Conservation (phyloP, 2,797 vertebrate species). For the Petrocephalus sullivani region DNA sequence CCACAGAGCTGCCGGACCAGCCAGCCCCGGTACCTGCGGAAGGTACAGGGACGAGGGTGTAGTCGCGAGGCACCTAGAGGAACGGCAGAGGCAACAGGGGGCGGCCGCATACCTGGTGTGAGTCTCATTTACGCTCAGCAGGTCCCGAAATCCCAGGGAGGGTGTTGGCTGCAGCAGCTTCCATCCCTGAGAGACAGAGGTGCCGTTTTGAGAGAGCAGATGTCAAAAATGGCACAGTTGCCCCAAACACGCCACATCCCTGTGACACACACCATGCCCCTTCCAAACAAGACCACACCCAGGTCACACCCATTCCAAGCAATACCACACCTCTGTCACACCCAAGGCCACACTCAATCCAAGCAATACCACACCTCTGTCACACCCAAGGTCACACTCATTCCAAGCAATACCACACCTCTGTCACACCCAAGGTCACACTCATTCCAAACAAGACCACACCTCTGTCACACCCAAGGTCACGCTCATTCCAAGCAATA, state of each 20-base stretch:
- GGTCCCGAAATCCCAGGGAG: constrained; percentile 65
- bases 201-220: neutral
- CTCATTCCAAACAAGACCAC: neutral
- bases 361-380: neutral
- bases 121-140: constrained; percentile 68
- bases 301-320: too few relatives aligned
- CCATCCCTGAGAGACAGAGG: constrained; percentile 41
- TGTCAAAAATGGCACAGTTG: neutral
- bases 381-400: neutral
- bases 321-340: neutral
- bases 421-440: neutral
- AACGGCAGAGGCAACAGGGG: neutral
- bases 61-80: neutral
- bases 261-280: neutral
- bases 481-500: neutral
- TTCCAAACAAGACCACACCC: neutral
- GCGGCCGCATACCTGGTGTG: constrained; percentile 69
- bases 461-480: neutral
- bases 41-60: neutral
- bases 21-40: constrained; percentile 84
- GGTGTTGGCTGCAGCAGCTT: constrained; percentile 50
- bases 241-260: neutral
- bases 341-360: neutral
- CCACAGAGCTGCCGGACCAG: constrained; percentile 78
- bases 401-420: neutral